These are phyloP conservation scores for Perca fluviatilis DNA, from an alignment of 2,113 vertebrate genomes.

Conservation along the genomic window DNA sequence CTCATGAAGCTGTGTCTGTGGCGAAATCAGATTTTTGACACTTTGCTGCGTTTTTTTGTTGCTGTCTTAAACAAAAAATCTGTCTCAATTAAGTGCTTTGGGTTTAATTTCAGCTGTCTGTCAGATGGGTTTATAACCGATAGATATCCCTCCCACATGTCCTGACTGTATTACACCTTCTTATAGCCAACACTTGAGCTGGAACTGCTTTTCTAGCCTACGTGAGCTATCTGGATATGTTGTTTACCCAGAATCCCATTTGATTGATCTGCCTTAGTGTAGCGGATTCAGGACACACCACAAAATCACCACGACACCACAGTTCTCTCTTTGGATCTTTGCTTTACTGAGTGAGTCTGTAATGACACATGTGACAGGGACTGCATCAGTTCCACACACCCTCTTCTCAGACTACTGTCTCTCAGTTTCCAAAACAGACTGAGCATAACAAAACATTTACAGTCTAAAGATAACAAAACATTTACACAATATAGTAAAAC, in stretches of 20 bases:
- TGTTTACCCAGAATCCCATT: background rate
- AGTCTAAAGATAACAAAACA: too few relatives aligned
- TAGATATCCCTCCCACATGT: constrained; percentile 43
- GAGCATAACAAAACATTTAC: too few relatives aligned
- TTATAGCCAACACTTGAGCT: background rate
- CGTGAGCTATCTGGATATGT: background rate
- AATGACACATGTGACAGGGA: too few relatives aligned
- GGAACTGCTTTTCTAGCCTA: background rate
- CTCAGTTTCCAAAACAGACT: too few relatives aligned
- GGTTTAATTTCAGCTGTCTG: background rate
- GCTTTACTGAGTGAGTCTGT: too few relatives aligned
- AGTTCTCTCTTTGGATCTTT: too few relatives aligned
- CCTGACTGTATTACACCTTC: constrained; percentile 12
- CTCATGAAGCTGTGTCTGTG: background rate
- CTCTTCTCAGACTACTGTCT: too few relatives aligned
- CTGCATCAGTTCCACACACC: too few relatives aligned
- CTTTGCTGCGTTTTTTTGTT: background rate
- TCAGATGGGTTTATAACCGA: background rate
- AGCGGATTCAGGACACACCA: too few relatives aligned
- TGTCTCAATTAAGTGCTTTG: background rate
- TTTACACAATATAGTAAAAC: too few relatives aligned
- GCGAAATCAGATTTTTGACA: background rate
- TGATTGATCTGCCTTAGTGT: background rate
- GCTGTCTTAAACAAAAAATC: background rate
- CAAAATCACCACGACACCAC: too few relatives aligned